These are phyloP conservation scores for Psophia crepitans DNA, from an alignment of 2,113 vertebrate genomes.

Conservation along the genomic window DNA sequence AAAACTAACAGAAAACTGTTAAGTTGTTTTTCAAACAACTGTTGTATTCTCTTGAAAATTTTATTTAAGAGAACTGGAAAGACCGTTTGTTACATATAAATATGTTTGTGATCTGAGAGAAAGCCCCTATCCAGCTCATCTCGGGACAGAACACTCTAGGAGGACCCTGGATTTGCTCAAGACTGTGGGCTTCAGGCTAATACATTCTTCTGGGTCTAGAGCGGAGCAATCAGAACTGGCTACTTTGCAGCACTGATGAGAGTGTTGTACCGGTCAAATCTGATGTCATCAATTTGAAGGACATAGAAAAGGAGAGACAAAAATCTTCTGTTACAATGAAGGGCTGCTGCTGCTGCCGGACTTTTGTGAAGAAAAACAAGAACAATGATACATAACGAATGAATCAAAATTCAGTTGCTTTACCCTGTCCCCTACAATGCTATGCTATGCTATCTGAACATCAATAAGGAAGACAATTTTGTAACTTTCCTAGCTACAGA, in stretches of 20 bases:
- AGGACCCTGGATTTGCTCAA: neutral
- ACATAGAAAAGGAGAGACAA: neutral
- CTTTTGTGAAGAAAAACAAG: accelerated
- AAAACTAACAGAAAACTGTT: neutral
- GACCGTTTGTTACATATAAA: neutral
- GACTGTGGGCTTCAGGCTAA: neutral
- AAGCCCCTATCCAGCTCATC: neutral
- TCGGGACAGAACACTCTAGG: neutral
- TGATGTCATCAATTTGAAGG: neutral
- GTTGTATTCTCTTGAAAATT: neutral
- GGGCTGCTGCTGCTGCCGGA: neutral
- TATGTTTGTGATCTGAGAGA: neutral
- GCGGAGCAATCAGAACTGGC: neutral
- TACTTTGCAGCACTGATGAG: neutral
- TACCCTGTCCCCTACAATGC: neutral
- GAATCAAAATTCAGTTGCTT: neutral
- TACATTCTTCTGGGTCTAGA: neutral
- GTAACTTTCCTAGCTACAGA: neutral
- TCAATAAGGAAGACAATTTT: neutral
- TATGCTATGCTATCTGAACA: neutral
- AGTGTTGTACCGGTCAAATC: neutral
- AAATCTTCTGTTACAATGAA: neutral
- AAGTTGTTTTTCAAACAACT: neutral
- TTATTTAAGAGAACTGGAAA: neutral
- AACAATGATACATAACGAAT: neutral